Evolutionary conservation across 2,113 vertebrate species (phyloP), one percentile per base, ranked within the genome.

Genomic region (Octodon degus): DNA sequence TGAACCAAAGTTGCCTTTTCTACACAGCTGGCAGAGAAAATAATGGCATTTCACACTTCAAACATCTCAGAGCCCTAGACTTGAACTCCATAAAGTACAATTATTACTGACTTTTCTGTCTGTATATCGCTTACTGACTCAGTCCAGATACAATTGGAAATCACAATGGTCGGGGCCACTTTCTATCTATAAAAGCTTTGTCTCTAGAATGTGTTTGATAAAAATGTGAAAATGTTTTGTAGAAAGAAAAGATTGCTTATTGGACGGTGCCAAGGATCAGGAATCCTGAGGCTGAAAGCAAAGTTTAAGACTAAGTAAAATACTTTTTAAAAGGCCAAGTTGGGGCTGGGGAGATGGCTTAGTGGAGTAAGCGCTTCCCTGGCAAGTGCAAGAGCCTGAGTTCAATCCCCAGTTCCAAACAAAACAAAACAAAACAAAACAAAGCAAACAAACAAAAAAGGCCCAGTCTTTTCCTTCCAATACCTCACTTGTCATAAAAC

Each of bases 151-250:
- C 47, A 8, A 43, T 12, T 91, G 20, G 79, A 88, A 95, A 90
- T 68, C 20, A 7, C 86, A 92, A 63, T 8, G 65, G 83, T 12
- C 5, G 17, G 11, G 3, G 30, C 30, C 47, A 91, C 86, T 89
- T 90, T 89, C 70, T 58, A 2, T 11, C 1, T 32, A 12, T 72
- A 62, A 91, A 95, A 92, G 22, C n/a, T 91, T 95, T 83, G 37
- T 30, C 67, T 92, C 22, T 72, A 74, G 63, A 84, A 67, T 4
- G n/a, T 93, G 10, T 13, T 62, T 83, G 43, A 58, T 70, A 58
- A 70, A 84, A 91, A 58, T 50, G 30, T 37, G 84, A 86, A 96
- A 91, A 76, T 72, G n/a, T 58, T 60, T 68, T 24, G 86, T 32
- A 84, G 40, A 47, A 37, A 74, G 12, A 53, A 24, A 25, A 37